Base-by-base conservation (phyloP, 1,140 invertebrate genomes). In the Rhizoglyphus robini region DNA sequence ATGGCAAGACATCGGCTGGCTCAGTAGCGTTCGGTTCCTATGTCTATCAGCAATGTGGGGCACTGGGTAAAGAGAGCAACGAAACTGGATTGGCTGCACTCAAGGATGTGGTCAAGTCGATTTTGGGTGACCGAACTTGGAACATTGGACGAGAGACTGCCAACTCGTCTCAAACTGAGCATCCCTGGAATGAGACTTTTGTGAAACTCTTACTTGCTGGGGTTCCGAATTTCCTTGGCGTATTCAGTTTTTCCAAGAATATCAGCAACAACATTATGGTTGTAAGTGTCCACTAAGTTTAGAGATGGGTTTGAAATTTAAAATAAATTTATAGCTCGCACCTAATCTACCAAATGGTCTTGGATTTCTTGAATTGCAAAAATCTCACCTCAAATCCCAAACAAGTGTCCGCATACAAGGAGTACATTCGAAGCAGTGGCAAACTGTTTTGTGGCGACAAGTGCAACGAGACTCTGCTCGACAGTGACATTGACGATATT, bases 361-460 rank as follows among this genome's bases (percentile, higher is more conserved):
- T 65, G 23, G 47, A 30, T 62, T 13, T 20, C 47, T 64, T 64
- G 11, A 18, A 65, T 8, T 62, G 63, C 11, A 27, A 15, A 3
- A 63, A 65, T 27, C 18, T 27, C 3, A 5, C 3, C 23, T 18
- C 18, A 4, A 34, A 59, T 5, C 11, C 54, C 20, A 29, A 65
- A n/a, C 18, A 64, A 34, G 73, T 79, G 15, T 60, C 71, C 36
- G 77, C 77, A 13, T 80, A 79, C 65, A 78, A 74, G 47, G 73
- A 79, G 72, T 71, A 78, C 1, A 79, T 81, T 76, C 74, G 76
- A 0, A 86, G 36, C 18, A 29, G 29, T 13, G 64, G 29, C 23
- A 11, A 34, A 41, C 18, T 65, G 1, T 23, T 67, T 8, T n/a
- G 38, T 27, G 41, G 57, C 8, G 34, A 49, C n/a, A 27, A 68